Evolutionary conservation across 2,797 vertebrate species (phyloP).

Genomic region (Molothrus ater): DNA sequence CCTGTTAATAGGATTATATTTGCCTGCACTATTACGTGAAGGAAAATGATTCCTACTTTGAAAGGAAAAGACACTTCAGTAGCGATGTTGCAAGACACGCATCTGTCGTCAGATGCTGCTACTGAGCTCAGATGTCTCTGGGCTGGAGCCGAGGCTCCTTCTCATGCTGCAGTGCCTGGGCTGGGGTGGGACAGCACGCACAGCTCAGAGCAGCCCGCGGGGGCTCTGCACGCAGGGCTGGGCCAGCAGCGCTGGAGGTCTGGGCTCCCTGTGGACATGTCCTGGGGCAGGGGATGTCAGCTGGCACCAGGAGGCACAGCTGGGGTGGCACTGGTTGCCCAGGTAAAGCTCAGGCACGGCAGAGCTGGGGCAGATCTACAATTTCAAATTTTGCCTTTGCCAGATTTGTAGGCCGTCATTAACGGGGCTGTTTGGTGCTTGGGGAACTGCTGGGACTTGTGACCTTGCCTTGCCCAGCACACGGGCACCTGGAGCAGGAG

Average conservation of each 20-base stretch:
- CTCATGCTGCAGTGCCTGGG: not conserved
- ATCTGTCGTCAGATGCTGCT: constrained; percentile 65
- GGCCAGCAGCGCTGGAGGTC: not conserved
- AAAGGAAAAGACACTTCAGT: constrained; percentile 67
- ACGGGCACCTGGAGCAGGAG: not conserved
- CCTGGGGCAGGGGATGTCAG: not conserved
- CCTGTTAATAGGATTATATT: constrained; percentile 64
- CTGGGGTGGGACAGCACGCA: not conserved
- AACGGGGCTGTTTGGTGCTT: not conserved
- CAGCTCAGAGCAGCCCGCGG: not conserved
- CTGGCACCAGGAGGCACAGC: not conserved
- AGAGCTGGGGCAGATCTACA: not conserved
- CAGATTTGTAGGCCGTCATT: not conserved
- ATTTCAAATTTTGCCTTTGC: not conserved
- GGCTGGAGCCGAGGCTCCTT: not conserved
- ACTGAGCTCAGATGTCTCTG: constrained; percentile 51
- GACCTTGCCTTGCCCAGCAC: not conserved
- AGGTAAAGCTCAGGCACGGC: not conserved
- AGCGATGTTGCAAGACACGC: constrained; percentile 62
- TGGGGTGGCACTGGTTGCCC: not conserved
- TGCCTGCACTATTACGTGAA: constrained; percentile 59
- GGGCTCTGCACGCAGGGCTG: not conserved
- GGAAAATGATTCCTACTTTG: constrained; percentile 63
- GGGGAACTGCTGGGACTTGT: not conserved
- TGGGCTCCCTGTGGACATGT: not conserved